Evolutionary conservation across 2,888 invertebrate species (phyloP).

Genomic region (Oligia latruncula): DNA sequence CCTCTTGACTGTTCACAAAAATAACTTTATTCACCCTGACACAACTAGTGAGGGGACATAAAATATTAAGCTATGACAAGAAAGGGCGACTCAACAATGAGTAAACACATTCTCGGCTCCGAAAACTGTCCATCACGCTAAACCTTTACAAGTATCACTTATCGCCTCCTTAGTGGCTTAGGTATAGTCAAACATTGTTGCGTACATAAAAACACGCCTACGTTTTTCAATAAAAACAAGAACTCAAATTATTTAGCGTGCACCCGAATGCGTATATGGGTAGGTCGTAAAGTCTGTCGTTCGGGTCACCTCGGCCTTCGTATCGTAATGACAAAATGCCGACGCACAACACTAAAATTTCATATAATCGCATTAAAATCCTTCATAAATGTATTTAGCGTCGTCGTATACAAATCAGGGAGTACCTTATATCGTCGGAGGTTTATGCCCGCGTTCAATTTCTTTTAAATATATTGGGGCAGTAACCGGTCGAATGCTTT

Average conservation of each 20-base stretch:
- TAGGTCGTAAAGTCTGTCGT: conserved; percentile 55
- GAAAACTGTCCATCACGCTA: conserved; percentile 28
- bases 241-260: conserved; percentile 52
- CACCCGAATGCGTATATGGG: conserved; percentile 56
- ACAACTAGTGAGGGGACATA: conserved; percentile 38
- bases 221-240: conserved; percentile 53
- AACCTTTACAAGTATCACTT: conserved; percentile 59
- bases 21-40: conserved; percentile 53
- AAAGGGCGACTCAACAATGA: conserved; percentile 56
- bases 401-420: conserved; percentile 68
- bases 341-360: conserved; percentile 56
- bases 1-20: conserved; percentile 45
- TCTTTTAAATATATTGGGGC: conserved; percentile 51
- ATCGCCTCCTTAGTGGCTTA: conserved; percentile 26
- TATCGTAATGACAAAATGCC: conserved; percentile 60
- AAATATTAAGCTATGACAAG: conserved; percentile 55
- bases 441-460: conserved; percentile 63
- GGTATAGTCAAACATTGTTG: conserved; percentile 49
- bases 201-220: conserved; percentile 53
- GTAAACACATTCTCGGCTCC: conserved; percentile 37
- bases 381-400: conserved; percentile 72
- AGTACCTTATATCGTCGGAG: conserved; percentile 62
- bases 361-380: conserved; percentile 73
- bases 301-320: conserved; percentile 60
- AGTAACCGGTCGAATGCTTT: conserved; percentile 47